Conservation (phyloP, 2,113 vertebrate species). For the Condylura cristata region DNA sequence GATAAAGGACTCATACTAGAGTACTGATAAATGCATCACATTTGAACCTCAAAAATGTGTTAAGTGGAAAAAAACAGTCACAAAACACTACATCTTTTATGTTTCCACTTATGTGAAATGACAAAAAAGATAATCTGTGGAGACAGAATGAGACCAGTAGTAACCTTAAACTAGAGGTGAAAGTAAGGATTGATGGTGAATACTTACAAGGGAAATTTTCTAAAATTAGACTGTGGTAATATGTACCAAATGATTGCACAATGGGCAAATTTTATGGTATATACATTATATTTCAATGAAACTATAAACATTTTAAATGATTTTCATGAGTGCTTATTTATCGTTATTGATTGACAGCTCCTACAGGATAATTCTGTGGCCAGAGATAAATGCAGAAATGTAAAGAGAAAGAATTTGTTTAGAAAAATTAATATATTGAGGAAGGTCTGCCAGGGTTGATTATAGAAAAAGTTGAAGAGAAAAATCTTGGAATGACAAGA, state of each 20-base stretch:
- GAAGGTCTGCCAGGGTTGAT: neutral
- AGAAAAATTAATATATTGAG: neutral
- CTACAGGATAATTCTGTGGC: neutral
- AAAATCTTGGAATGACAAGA: neutral
- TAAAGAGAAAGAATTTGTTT: constrained; percentile 34
- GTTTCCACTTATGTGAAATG: neutral
- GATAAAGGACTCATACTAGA: neutral
- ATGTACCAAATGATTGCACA: neutral
- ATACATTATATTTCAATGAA: neutral
- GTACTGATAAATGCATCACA: neutral
- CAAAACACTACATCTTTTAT: neutral
- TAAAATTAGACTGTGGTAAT: neutral
- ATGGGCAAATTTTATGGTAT: neutral
- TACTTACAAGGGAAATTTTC: neutral
- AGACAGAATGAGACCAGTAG: neutral
- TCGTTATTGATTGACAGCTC: neutral
- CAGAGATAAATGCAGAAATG: neutral
- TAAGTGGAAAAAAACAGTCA: neutral
- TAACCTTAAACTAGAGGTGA: neutral
- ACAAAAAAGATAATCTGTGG: neutral
- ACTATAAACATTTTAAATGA: neutral
- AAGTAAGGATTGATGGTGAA: neutral
- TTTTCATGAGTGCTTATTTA: neutral
- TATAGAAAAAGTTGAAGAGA: neutral
- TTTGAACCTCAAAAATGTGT: neutral